These are phyloP conservation scores for Sphyrna mokarran DNA, from an alignment of 2,113 vertebrate genomes.

Conservation along the genomic window DNA sequence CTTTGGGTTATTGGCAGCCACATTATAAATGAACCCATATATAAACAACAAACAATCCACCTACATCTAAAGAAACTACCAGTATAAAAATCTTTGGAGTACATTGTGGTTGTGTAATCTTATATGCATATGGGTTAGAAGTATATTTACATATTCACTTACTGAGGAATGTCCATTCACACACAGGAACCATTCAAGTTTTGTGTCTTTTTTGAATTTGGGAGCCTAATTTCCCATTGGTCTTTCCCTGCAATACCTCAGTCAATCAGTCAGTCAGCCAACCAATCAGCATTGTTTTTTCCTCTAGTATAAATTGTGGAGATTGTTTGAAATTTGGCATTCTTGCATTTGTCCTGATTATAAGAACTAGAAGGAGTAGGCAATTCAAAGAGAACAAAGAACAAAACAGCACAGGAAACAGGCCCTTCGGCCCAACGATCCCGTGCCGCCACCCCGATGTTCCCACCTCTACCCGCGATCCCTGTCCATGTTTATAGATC, in stretches of 20 bases:
- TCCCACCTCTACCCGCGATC: too few relatives aligned
- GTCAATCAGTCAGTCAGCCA: too few relatives aligned
- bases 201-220: neutral
- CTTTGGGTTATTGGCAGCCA: neutral
- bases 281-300: neutral
- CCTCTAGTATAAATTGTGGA: too few relatives aligned
- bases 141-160: neutral
- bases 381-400: too few relatives aligned
- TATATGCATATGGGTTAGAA: too few relatives aligned
- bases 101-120: neutral
- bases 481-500: too few relatives aligned
- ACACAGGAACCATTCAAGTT: neutral
- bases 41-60: neutral
- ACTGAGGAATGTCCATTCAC: neutral
- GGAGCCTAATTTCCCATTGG: too few relatives aligned
- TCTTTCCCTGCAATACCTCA: too few relatives aligned
- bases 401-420: too few relatives aligned
- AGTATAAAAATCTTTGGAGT: neutral
- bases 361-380: too few relatives aligned
- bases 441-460: too few relatives aligned
- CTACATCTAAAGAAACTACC: neutral
- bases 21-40: neutral
- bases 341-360: neutral
- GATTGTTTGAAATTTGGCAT: neutral
- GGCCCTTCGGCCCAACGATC: too few relatives aligned